Conservation (phyloP, 2,113 vertebrate species). For the Nicator chloris region DNA sequence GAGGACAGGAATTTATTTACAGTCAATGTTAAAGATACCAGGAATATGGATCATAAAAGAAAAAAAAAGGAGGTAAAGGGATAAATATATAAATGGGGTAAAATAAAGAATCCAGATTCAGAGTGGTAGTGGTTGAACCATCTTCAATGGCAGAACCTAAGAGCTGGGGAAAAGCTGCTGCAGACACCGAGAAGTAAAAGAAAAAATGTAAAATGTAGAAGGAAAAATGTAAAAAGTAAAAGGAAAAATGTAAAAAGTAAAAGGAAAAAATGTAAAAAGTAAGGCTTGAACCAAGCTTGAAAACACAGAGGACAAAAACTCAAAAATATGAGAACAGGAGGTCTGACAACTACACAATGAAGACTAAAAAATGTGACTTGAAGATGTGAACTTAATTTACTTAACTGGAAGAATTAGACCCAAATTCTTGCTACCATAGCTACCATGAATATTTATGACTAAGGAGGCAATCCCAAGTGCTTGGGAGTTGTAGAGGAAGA, state of each 20-base stretch:
- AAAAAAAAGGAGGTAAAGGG: rapidly evolving
- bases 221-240: neutral
- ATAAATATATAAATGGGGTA: neutral
- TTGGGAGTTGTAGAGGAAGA: neutral
- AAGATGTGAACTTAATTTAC: neutral
- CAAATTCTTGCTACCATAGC: neutral
- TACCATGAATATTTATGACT: neutral
- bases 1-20: neutral
- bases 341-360: neutral
- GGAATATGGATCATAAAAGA: neutral
- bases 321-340: neutral
- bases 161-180: neutral
- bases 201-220: neutral
- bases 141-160: neutral
- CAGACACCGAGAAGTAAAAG: neutral
- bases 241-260: neutral
- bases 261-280: neutral
- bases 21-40: neutral
- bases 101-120: neutral
- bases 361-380: neutral
- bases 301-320: neutral
- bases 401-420: neutral
- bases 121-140: neutral
- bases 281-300: neutral
- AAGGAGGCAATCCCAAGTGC: neutral